Evolutionary conservation across 2,797 vertebrate genomes (phyloP).

Genomic region (Artibeus jamaicensis): DNA sequence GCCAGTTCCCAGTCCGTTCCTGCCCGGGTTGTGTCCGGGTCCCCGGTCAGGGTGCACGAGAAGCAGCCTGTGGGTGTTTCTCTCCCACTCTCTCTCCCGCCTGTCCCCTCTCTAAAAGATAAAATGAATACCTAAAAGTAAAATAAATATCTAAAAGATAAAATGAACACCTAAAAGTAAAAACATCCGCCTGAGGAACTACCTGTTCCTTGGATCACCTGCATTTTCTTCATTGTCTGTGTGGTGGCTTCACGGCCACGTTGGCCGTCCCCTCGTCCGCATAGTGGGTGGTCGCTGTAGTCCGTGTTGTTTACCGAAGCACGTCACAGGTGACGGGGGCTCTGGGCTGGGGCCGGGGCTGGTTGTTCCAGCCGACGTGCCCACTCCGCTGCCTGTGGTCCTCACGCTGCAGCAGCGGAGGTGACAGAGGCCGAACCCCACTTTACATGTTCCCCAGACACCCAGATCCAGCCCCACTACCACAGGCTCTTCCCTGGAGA

Average conservation of each 20-base stretch:
- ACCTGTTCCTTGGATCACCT: not conserved
- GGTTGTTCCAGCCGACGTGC: too few relatives aligned
- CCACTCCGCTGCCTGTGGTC: rapidly evolving
- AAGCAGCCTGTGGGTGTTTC: not conserved
- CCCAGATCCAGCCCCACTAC: not conserved
- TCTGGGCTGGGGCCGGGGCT: not conserved
- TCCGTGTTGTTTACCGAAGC: not conserved
- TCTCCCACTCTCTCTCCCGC: not conserved
- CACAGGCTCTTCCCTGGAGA: not conserved
- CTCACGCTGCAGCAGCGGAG: not conserved
- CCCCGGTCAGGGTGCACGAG: not conserved
- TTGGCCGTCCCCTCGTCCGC: not conserved
- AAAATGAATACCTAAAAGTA: not conserved
- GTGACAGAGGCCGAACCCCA: not conserved
- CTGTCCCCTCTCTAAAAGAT: not conserved
- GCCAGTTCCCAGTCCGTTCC: not conserved
- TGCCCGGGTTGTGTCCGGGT: too few relatives aligned
- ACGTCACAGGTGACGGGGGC: not conserved
- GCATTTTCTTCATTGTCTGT: not conserved
- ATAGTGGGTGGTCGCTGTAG: not conserved
- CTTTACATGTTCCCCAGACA: not conserved
- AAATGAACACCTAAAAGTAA: not conserved
- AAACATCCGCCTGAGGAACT: not conserved
- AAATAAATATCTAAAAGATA: not conserved
- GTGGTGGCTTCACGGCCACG: not conserved